Evolutionary conservation across 2,888 invertebrate species (phyloP), one percentile per base, ranked within the genome.

Genomic region (Hirtodrosophila cameraria): DNA sequence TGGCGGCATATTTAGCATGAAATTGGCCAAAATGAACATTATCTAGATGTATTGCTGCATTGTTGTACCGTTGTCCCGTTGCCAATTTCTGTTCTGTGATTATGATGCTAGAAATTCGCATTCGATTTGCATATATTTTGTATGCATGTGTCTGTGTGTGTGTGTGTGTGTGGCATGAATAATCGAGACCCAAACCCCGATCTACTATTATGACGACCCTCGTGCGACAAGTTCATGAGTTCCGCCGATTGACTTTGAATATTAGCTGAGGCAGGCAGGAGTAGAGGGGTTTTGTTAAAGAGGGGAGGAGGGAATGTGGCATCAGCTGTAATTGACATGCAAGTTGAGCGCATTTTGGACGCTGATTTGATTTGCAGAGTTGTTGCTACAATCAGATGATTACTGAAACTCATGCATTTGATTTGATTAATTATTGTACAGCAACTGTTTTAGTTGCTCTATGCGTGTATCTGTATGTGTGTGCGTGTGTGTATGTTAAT

Each of bases 41-140:
- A 64, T 61, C 36, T 18, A 30, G 33, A 33, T 11, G 45, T 18
- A 9, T 31, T 48, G 45, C 23, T 35, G 6, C 8, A 2, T n/a
- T 25, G 18, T 28, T 30, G n/a, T 33, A 18, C 15, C 12, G 18
- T 38, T 16, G 11, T 20, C 36, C 28, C 18, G 23, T 36, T 50
- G 41, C 45, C 66, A 42, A 58, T 45, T 65, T 58, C 50, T 33
- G 33, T 58, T 54, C 42, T 58, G 61, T 58, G 83, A 80, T 75
- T 82, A 79, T 77, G 76, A 82, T 55, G 75, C 66, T 33, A 16
- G 42, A 52, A 66, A 66, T 71, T 71, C 72, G 77, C 84, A 84
- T 86, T 86, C 80, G 86, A 81, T 81, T 86, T 81, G 86, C 80
- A 86, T 79, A 79, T 41, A 75, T 75, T 85, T 75, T 52, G 13